Percentiles rank a stretch among this genome's conserved stretches.
phyloP scores from a whole-genome alignment of 2,888 invertebrate genomes.

The Selenia dentaria region DNA sequence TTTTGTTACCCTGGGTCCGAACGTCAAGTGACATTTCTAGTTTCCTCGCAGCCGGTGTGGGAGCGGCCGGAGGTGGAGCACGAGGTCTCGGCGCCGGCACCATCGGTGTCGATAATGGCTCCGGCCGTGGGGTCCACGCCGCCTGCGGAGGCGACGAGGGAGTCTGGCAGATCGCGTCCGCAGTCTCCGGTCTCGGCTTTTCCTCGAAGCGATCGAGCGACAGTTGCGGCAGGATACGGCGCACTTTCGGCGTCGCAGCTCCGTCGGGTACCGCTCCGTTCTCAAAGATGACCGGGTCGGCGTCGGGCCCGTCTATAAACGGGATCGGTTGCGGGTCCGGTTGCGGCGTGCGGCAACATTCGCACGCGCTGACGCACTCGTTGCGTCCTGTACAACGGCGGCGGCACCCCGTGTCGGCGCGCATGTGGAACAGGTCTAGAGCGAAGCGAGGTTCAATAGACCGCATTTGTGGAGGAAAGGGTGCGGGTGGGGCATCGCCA shows the following conservation, averaged over 20 bases:
- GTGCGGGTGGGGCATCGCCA: constrained; percentile 53
- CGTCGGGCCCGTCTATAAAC: constrained; percentile 75
- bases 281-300: constrained; percentile 75
- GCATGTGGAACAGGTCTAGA: constrained; percentile 59
- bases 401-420: constrained; percentile 46
- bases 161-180: constrained; percentile 72
- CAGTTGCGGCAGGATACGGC: constrained; percentile 72
- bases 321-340: constrained; percentile 73
- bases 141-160: constrained; percentile 56
- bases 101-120: constrained; percentile 21
- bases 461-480: constrained; percentile 70
- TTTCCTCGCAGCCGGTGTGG: constrained; percentile 40
- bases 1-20: constrained; percentile 52
- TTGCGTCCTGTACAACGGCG: constrained; percentile 66
- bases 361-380: constrained; percentile 76
- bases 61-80: background rate
- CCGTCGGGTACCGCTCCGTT: constrained; percentile 57
- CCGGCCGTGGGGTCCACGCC: too few relatives aligned
- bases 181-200: constrained; percentile 56
- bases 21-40: constrained; percentile 60
- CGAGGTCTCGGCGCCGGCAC: constrained; percentile 29
- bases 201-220: constrained; percentile 68
- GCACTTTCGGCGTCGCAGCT: constrained; percentile 68
- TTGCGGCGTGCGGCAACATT: constrained; percentile 75
- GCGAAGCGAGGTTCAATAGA: constrained; percentile 71